These are phyloP conservation scores for Elysia crispata DNA, from an alignment of 2,888 invertebrate species.

Conservation along the genomic window DNA sequence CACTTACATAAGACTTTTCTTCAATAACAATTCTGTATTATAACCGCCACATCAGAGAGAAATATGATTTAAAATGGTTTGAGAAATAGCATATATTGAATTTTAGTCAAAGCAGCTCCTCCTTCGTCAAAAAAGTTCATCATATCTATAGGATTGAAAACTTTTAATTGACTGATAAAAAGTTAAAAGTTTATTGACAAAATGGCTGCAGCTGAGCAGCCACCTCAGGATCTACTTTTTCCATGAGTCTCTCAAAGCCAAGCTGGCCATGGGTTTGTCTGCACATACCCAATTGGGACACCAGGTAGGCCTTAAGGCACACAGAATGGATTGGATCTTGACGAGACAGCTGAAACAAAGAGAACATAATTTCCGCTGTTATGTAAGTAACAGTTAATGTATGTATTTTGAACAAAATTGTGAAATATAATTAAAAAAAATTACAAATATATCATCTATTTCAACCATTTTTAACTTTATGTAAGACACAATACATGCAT, in stretches of 20 bases:
- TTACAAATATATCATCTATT: too few species aligned
- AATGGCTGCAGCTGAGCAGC: slow-evolving; percentile 82
- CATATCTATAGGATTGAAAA: background rate
- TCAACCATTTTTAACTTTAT: too few species aligned
- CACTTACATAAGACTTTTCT: too few species aligned
- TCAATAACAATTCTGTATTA: too few species aligned
- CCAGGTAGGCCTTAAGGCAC: slow-evolving; percentile 81
- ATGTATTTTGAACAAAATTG: too few species aligned
- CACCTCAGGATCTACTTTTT: slow-evolving; percentile 85
- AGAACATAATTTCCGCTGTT: background rate
- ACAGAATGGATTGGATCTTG: slow-evolving; percentile 89
- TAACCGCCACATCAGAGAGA: too few species aligned
- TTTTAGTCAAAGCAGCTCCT: too few species aligned
- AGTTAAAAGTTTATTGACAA: slow-evolving; percentile 43
- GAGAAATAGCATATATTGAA: background rate
- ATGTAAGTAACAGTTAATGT: background rate
- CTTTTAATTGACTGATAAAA: background rate
- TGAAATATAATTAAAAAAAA: too few species aligned
- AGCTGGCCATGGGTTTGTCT: slow-evolving; percentile 86
- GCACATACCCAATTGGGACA: slow-evolving; percentile 83
- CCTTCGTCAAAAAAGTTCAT: too few species aligned
- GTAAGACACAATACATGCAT: too few species aligned
- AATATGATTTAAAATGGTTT: too few species aligned
- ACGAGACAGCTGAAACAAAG: slow-evolving; percentile 80
- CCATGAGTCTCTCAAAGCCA: slow-evolving; percentile 86